Percentiles rank a stretch among this genome's conserved stretches.
These are phyloP conservation scores for Eurystomus glaucurus DNA, from an alignment of 2,797 vertebrate genomes.

Conservation along the genomic window DNA sequence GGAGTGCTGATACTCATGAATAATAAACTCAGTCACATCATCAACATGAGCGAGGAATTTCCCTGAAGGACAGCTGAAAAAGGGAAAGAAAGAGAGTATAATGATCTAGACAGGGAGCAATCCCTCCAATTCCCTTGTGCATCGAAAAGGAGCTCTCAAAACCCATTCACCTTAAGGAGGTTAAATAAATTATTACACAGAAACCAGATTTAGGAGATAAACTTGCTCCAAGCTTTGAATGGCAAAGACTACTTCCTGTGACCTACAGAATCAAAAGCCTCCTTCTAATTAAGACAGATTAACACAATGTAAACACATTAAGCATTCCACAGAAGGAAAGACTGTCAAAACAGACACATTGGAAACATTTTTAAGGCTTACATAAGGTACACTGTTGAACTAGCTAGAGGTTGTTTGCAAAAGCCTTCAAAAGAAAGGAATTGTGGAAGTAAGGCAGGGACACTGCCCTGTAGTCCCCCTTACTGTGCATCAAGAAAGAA, in stretches of 20 bases:
- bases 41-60: not conserved
- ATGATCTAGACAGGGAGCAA: conserved; percentile 10
- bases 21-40: conserved; percentile 56
- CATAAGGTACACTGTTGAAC: not conserved
- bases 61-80: conserved; percentile 52
- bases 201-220: not conserved
- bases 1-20: conserved; percentile 48
- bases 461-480: not conserved
- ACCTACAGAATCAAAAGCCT: not conserved
- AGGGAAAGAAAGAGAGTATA: not conserved
- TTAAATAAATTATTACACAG: not conserved
- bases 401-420: not conserved
- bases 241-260: not conserved
- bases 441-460: not conserved
- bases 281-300: not conserved
- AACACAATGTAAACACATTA: not conserved
- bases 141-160: conserved; percentile 3
- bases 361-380: not conserved
- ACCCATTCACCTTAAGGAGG: not conserved
- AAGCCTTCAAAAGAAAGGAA: not conserved
- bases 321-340: not conserved
- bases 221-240: not conserved
- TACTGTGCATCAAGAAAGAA: not conserved
- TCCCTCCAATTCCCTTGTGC: not conserved
- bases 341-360: not conserved